phyloP scores from a whole-genome alignment of 64 coral and sea anemone species.

The Stichodactyla helianthus region DNA sequence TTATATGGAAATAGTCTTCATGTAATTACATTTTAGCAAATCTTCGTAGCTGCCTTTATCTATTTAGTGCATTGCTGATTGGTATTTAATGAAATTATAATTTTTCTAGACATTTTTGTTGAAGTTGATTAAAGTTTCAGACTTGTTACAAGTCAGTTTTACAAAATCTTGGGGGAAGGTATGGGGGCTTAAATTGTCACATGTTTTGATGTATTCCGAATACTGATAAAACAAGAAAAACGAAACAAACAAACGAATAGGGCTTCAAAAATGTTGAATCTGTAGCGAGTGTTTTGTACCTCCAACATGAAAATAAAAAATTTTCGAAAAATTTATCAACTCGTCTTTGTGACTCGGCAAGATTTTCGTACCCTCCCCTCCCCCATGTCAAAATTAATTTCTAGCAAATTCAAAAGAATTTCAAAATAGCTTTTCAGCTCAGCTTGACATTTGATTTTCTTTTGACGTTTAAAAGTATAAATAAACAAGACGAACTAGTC shows the following conservation, averaged over 20 bases:
- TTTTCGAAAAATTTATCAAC: too few species aligned
- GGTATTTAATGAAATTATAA: background rate
- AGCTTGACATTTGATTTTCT: slow-evolving; percentile 1
- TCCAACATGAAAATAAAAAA: too few species aligned
- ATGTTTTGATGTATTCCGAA: too few species aligned
- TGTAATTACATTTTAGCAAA: background rate
- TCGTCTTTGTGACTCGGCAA: too few species aligned
- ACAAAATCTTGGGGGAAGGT: too few species aligned
- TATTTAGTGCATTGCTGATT: background rate
- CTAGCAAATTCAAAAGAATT: background rate
- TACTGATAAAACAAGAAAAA: too few species aligned
- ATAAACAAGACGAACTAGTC: background rate
- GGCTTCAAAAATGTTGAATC: too few species aligned
- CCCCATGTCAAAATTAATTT: background rate
- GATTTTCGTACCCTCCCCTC: background rate
- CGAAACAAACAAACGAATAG: too few species aligned
- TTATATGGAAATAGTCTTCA: background rate
- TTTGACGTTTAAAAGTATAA: background rate
- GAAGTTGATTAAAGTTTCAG: background rate
- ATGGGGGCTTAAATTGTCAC: too few species aligned
- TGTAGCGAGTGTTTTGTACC: too few species aligned
- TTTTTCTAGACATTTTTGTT: background rate
- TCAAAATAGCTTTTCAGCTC: background rate
- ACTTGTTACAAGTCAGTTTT: background rate
- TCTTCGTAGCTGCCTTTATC: background rate